Conservation (phyloP, 2,113 vertebrate species). For the Hemibagrus wyckioides region DNA sequence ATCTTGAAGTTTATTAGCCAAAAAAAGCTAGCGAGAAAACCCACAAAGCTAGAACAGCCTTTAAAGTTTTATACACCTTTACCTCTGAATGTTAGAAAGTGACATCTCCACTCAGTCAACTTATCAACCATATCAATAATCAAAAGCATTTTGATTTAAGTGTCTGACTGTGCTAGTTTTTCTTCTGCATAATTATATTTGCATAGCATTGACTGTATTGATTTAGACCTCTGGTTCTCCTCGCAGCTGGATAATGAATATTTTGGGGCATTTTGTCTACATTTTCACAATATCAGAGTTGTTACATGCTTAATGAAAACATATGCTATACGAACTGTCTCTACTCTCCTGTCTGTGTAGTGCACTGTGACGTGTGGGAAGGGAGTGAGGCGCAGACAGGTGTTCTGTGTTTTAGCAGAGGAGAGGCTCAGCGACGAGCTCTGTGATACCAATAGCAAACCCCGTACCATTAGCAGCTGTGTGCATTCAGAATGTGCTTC, state of each 20-base stretch:
- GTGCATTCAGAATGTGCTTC: conserved; percentile 83
- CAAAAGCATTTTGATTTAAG: neutral
- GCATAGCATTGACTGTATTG: neutral
- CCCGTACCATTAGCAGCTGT: conserved; percentile 75
- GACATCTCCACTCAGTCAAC: neutral
- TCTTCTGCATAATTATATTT: neutral
- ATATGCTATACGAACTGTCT: neutral
- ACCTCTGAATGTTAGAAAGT: neutral
- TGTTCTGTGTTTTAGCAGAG: conserved; percentile 81
- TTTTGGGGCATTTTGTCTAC: neutral
- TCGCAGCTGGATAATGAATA: neutral
- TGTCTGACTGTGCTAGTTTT: neutral
- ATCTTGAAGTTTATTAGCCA: neutral
- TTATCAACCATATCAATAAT: neutral
- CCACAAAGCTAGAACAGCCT: neutral
- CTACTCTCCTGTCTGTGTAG: conserved; percentile 65
- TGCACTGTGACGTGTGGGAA: conserved; percentile 90
- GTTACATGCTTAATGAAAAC: neutral
- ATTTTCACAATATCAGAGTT: neutral
- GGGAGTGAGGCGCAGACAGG: conserved; percentile 82
- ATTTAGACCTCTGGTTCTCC: neutral
- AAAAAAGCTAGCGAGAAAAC: too few species aligned
- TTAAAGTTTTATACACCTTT: neutral
- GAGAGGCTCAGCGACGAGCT: conserved; percentile 81
- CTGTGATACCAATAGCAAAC: conserved; percentile 80